Evolutionary conservation across 2,113 vertebrate genomes (phyloP).

Genomic region (Petrocephalus microphthalmus): DNA sequence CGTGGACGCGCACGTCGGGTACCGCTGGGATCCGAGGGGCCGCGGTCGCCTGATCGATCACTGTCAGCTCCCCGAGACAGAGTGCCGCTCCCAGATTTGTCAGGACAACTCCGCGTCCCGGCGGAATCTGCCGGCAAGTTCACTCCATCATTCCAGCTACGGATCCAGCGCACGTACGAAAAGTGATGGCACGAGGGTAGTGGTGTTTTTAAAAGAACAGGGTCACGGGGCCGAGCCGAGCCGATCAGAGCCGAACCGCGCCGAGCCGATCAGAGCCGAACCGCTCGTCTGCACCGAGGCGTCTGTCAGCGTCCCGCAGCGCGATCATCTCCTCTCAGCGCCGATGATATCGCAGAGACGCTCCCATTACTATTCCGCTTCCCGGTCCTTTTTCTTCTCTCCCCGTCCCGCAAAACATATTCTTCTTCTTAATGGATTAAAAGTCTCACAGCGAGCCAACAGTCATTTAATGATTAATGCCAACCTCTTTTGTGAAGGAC

Average conservation of each 20-base stretch:
- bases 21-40: neutral
- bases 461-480: constrained; percentile 67
- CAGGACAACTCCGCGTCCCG: constrained; percentile 20
- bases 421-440: constrained; percentile 56
- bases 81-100: neutral
- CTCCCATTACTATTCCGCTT: constrained; percentile 5
- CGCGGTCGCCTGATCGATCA: neutral
- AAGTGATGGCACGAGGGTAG: constrained; percentile 68
- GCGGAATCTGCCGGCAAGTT: constrained; percentile 21
- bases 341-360: constrained; percentile 38
- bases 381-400: constrained; percentile 36
- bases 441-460: constrained; percentile 58
- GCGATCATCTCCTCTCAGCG: constrained; percentile 42
- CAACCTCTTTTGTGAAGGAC: constrained; percentile 59
- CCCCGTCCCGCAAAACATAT: constrained; percentile 47
- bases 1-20: neutral
- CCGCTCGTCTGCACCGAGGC: constrained; percentile 26
- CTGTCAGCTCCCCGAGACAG: neutral
- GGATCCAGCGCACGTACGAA: constrained; percentile 60
- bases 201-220: constrained; percentile 47
- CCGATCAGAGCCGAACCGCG: neutral
- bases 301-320: constrained; percentile 27
- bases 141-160: constrained; percentile 52
- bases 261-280: neutral
- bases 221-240: neutral